phyloP scores from a whole-genome alignment of 2,113 vertebrate genomes.

The Lanius collurio region DNA sequence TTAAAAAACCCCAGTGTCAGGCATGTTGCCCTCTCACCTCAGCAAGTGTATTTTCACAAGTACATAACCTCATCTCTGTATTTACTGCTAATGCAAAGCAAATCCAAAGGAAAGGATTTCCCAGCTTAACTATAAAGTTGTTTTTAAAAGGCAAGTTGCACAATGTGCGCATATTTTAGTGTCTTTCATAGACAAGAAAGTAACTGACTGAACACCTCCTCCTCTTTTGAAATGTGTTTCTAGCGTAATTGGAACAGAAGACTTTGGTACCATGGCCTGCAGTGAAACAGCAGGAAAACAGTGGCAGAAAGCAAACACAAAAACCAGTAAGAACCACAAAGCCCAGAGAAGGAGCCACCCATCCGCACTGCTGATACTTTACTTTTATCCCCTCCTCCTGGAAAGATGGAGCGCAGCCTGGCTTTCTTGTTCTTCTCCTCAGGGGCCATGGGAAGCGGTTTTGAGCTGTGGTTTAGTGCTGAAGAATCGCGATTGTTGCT shows the following conservation, averaged over 20 bases:
- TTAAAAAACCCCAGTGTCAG: background rate
- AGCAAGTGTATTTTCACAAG: background rate
- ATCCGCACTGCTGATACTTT: constrained; percentile 74
- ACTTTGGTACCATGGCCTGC: background rate
- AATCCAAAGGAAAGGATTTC: background rate
- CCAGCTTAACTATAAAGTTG: background rate
- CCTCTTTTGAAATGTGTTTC: constrained; percentile 24
- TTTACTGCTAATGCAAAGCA: background rate
- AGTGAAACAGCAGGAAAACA: background rate
- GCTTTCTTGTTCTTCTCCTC: constrained; percentile 99
- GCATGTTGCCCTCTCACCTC: background rate
- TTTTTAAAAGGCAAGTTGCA: background rate
- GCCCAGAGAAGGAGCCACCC: background rate
- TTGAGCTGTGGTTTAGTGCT: constrained; percentile 91
- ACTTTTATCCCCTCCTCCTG: constrained; percentile 98
- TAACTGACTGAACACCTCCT: background rate
- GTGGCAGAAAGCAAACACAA: background rate
- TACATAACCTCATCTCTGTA: background rate
- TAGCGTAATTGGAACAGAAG: background rate
- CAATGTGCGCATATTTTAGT: background rate
- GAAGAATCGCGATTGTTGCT: constrained; percentile 97
- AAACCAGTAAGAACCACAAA: background rate
- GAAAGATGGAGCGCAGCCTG: constrained; percentile 98
- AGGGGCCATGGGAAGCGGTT: constrained; percentile 97
- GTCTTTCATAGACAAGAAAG: background rate